Evolutionary conservation across 2,797 vertebrate genomes (phyloP).

Genomic region (Betta splendens): DNA sequence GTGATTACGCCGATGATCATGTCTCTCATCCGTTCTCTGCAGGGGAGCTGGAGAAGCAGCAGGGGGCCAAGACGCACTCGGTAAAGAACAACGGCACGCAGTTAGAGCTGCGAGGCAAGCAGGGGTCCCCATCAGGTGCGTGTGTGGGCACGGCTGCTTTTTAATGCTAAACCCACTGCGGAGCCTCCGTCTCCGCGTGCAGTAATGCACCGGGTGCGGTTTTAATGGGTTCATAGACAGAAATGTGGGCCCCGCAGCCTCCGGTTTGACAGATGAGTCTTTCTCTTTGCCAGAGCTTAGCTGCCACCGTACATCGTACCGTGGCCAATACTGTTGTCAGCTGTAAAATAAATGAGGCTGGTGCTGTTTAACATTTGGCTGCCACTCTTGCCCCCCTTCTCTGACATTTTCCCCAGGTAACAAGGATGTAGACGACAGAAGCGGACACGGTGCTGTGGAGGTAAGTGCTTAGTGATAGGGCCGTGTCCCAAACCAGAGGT

Average conservation of each 20-base stretch:
- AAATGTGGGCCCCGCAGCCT: no score
- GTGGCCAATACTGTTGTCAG: no score
- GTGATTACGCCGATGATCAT: slow-evolving; percentile 35
- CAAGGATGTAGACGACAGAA: slow-evolving; percentile 87
- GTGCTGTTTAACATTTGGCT: slow-evolving; percentile 19
- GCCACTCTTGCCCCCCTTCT: slow-evolving; percentile 32
- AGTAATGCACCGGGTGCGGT: slow-evolving; percentile 1
- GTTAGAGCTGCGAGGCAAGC: slow-evolving; percentile 88
- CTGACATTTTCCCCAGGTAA: slow-evolving; percentile 80
- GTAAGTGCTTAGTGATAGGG: slow-evolving; percentile 86
- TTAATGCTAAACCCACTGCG: slow-evolving; percentile 26
- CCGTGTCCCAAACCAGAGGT: slow-evolving; percentile 73
- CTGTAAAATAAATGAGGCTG: not conserved
- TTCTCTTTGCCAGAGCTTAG: no score
- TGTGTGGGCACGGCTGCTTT: slow-evolving; percentile 28
- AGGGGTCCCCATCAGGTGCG: slow-evolving; percentile 77
- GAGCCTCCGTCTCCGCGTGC: slow-evolving; percentile 14
- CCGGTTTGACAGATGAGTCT: no score
- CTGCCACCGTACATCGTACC: no score
- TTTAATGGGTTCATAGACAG: slow-evolving; percentile 4
- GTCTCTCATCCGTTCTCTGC: slow-evolving; percentile 40
- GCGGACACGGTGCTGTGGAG: slow-evolving; percentile 90
- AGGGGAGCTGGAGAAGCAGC: slow-evolving; percentile 99
- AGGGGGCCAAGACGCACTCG: slow-evolving; percentile 88
- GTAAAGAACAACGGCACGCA: slow-evolving; percentile 90